Conservation (phyloP, 2,113 vertebrate genomes). For the Ondatra zibethicus region DNA sequence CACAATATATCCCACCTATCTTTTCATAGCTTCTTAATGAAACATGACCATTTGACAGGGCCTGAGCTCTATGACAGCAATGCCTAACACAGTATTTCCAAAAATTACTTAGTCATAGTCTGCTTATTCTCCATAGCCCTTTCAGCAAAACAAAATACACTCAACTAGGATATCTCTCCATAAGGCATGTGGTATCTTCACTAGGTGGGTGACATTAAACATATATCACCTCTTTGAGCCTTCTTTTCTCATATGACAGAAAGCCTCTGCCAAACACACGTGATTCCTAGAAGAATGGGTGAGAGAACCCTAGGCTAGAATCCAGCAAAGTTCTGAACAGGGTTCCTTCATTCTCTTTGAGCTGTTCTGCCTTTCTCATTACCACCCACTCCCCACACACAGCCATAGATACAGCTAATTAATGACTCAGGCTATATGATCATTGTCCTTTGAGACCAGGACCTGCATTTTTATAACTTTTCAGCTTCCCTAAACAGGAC, state of each 20-base stretch:
- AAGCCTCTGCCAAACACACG: background rate
- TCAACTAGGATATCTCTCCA: background rate
- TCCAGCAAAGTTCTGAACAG: background rate
- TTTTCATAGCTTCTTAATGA: background rate
- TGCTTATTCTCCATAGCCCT: background rate
- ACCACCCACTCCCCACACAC: background rate
- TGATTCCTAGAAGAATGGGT: background rate
- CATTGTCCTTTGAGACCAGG: background rate
- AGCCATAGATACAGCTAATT: background rate
- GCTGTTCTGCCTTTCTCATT: background rate
- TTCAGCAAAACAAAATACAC: background rate
- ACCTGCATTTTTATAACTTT: background rate
- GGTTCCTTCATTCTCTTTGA: background rate
- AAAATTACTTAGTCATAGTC: background rate
- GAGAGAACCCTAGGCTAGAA: background rate
- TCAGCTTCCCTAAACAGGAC: background rate
- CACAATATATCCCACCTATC: background rate
- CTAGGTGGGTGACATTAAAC: background rate
- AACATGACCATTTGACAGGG: background rate
- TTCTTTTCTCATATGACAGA: background rate
- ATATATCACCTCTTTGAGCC: background rate
- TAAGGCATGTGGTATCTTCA: background rate
- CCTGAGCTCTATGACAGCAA: background rate
- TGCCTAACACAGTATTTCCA: background rate
- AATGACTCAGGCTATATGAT: background rate